Evolutionary conservation across 1,140 invertebrate species (phyloP).

Genomic region (Hesperophylax magnus): DNA sequence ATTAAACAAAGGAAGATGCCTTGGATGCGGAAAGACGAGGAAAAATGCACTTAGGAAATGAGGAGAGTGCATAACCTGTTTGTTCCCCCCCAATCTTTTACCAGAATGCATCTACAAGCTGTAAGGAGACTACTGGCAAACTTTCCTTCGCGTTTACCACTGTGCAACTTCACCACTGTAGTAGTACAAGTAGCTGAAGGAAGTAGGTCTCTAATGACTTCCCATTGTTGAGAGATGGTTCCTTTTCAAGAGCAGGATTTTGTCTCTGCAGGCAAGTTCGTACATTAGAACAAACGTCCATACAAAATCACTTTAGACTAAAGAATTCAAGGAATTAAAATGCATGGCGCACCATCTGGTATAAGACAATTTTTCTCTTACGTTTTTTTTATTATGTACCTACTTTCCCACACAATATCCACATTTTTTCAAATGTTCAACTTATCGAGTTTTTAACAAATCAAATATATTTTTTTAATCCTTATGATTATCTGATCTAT

Average conservation of each 20-base stretch:
- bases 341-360: no score
- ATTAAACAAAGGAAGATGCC: conserved; percentile 54
- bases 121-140: neutral
- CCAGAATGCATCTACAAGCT: conserved; percentile 22
- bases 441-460: no score
- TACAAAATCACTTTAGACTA: neutral
- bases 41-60: conserved; percentile 58
- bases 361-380: no score
- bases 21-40: conserved; percentile 37
- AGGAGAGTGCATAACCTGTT: conserved; percentile 55
- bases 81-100: conserved; percentile 46
- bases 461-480: no score
- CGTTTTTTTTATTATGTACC: no score
- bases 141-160: neutral
- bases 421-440: no score
- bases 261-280: no score
- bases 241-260: neutral
- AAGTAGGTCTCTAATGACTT: conserved; percentile 23
- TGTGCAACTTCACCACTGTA: no score
- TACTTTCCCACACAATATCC: no score
- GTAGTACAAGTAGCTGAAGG: neutral
- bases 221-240: neutral
- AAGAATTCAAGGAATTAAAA: no score
- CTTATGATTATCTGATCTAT: no score
- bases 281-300: neutral